These are phyloP conservation scores for Hemicordylus capensis DNA, from an alignment of 2,113 vertebrate genomes.

Conservation along the genomic window DNA sequence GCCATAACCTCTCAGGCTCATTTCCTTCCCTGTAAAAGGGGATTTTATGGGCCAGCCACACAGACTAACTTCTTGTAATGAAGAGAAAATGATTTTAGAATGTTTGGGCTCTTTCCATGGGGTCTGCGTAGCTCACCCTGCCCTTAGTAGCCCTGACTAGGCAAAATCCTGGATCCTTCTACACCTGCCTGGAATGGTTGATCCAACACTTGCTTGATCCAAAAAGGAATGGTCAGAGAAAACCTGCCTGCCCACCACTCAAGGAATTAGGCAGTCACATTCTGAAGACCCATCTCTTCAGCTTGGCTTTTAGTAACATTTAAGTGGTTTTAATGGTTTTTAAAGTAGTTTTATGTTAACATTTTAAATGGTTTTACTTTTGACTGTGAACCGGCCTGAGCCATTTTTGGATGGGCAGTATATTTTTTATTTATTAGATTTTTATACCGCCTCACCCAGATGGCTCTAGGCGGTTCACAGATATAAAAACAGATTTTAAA, in stretches of 20 bases:
- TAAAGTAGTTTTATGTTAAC: too few species aligned
- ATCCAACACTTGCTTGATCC: not conserved
- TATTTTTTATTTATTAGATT: too few species aligned
- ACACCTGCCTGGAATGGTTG: not conserved
- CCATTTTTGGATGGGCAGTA: too few species aligned
- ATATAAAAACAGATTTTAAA: too few species aligned
- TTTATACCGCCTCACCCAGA: too few species aligned
- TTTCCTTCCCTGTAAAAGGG: not conserved
- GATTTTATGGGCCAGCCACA: not conserved
- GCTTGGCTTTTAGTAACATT: too few species aligned
- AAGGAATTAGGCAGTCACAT: not conserved
- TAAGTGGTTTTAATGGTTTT: too few species aligned
- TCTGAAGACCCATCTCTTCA: too few species aligned
- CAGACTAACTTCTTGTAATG: not conserved
- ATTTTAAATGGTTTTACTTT: too few species aligned
- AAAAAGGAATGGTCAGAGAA: too few species aligned
- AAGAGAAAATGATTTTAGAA: not conserved
- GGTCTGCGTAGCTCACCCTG: not conserved
- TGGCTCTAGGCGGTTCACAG: too few species aligned
- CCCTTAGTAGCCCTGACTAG: not conserved
- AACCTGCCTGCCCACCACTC: not conserved
- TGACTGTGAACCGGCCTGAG: too few species aligned
- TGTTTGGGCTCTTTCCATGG: not conserved
- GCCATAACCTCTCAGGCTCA: not conserved
- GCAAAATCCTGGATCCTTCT: not conserved